These are phyloP conservation scores for Ascaphus truei DNA, from an alignment of 2,113 vertebrate species.

Conservation along the genomic window DNA sequence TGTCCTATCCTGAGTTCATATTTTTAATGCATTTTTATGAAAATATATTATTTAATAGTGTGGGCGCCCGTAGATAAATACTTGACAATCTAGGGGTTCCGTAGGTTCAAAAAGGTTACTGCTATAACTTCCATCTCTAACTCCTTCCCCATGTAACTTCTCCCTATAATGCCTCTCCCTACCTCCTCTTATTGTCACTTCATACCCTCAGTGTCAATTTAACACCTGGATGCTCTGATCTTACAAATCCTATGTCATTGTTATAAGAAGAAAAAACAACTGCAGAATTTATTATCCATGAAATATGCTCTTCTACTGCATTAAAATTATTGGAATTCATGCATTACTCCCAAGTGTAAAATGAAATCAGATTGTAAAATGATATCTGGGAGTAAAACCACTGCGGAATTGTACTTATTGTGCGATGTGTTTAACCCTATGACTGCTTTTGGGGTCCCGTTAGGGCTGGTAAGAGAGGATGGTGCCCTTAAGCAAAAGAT, in stretches of 20 bases:
- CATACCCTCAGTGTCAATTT: background rate
- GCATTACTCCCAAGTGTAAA: slow-evolving; percentile 20
- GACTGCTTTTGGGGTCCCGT: background rate
- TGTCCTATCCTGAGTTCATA: too few species aligned
- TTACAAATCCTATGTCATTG: slow-evolving; percentile 6
- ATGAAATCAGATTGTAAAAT: slow-evolving; percentile 11
- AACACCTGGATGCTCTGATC: slow-evolving; percentile 10
- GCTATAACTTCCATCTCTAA: background rate
- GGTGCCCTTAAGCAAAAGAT: too few species aligned
- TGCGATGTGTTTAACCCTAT: slow-evolving; percentile 12
- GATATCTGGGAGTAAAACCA: slow-evolving; percentile 3
- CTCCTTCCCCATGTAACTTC: background rate
- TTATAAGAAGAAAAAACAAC: slow-evolving; percentile 14
- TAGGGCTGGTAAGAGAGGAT: background rate
- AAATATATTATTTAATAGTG: too few species aligned
- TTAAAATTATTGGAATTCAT: slow-evolving; percentile 18
- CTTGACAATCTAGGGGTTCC: too few species aligned
- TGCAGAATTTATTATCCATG: slow-evolving; percentile 11
- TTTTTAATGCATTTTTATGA: too few species aligned
- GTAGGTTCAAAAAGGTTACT: too few species aligned
- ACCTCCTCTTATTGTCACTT: background rate
- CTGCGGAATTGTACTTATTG: background rate
- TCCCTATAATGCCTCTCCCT: background rate
- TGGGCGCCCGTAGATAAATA: too few species aligned
- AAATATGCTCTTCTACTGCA: slow-evolving; percentile 26